Conservation (phyloP, 2,888 invertebrate genomes). For the Drosophila emarginata region DNA sequence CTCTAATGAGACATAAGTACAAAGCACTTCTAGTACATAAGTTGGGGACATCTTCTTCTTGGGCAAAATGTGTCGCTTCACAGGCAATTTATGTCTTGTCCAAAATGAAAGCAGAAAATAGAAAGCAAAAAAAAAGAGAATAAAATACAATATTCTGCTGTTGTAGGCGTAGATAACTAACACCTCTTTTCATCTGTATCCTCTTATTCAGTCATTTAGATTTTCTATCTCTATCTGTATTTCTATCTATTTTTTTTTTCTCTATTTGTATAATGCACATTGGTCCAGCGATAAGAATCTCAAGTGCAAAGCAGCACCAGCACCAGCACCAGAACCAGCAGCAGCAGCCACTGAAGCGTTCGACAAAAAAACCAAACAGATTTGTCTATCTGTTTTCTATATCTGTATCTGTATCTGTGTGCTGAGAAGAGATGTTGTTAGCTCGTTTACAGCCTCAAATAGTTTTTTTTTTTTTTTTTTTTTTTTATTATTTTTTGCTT, state of each 20-base stretch:
- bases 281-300: conserved; percentile 67
- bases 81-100: conserved; percentile 50
- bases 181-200: conserved; percentile 11
- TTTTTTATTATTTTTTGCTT: conserved; percentile 19
- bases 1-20: conserved; percentile 78
- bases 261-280: conserved; percentile 53
- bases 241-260: conserved; percentile 24
- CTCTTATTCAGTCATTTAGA: background rate
- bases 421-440: conserved; percentile 34
- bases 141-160: background rate
- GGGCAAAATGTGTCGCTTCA: conserved; percentile 32
- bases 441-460: conserved; percentile 69
- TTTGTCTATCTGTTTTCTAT: conserved; percentile 45
- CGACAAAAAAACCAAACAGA: conserved; percentile 61
- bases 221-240: conserved; percentile 10
- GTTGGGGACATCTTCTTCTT: conserved; percentile 46
- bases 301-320: conserved; percentile 76
- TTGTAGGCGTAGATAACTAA: conserved; percentile 17
- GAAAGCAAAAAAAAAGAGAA: background rate
- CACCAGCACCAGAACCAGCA: conserved; percentile 65
- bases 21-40: conserved; percentile 58
- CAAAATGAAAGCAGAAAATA: conserved; percentile 15
- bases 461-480: conserved; percentile 40
- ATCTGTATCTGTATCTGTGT: conserved; percentile 49
- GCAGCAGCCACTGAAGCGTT: conserved; percentile 75